Conservation (phyloP, 1,140 invertebrate species). For the Euwallacea similis region DNA sequence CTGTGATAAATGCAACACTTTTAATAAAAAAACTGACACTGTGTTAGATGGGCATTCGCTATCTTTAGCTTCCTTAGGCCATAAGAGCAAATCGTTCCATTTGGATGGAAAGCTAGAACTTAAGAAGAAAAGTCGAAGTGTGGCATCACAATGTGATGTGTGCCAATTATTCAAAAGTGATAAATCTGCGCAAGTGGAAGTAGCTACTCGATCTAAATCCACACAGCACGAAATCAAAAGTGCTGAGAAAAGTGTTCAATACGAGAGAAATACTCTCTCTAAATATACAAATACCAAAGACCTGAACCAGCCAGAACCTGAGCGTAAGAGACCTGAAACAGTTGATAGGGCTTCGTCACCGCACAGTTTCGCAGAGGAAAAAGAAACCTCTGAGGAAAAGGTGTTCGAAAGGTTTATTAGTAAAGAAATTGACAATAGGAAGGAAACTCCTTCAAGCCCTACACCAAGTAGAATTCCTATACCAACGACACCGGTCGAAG, state of each 20-base stretch:
- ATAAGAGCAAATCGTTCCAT: constrained; percentile 52
- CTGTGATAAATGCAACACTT: constrained; percentile 58
- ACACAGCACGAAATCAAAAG: constrained; percentile 50
- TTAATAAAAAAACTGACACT: constrained; percentile 52
- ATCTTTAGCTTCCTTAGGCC: constrained; percentile 47
- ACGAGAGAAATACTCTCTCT: constrained; percentile 38
- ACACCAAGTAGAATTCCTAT: constrained; percentile 55
- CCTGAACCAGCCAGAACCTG: constrained; percentile 24
- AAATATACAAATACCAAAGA: constrained; percentile 49
- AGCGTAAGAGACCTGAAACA: constrained; percentile 19
- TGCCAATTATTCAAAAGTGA: constrained; percentile 12
- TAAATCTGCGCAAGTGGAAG: constrained; percentile 42
- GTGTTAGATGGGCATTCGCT: constrained; percentile 43
- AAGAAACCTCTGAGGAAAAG: constrained; percentile 38
- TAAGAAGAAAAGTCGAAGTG: constrained; percentile 40
- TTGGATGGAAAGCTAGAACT: constrained; percentile 47
- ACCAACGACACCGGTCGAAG: constrained; percentile 54
- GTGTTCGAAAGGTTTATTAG: constrained; percentile 38
- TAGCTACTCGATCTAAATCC: constrained; percentile 47
- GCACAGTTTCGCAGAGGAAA: constrained; percentile 17
- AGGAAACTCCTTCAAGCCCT: constrained; percentile 43
- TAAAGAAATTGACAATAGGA: constrained; percentile 46
- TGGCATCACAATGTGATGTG: constrained; percentile 46
- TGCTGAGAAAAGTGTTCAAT: constrained; percentile 47
- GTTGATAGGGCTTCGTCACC: constrained; percentile 41